Evolutionary conservation across 2,113 vertebrate genomes (phyloP), one percentile per base, ranked within the genome.

Genomic region (Nematolebias whitei): DNA sequence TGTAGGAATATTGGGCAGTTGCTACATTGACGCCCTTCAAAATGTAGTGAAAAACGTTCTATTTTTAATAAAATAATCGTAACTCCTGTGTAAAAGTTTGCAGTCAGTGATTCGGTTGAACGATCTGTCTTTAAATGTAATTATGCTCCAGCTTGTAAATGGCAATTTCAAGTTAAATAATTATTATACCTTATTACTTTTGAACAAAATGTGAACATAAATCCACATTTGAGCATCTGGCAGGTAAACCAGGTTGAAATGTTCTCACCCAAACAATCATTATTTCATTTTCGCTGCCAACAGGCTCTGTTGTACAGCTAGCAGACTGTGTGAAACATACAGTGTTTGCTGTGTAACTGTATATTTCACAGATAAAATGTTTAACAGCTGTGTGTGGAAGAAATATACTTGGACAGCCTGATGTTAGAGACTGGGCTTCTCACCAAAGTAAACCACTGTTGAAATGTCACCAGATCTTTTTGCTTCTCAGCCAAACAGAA

Each of bases 371-470:
- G 80, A 88, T 85, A 87, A 73, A 83, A 84, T 78, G 84, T 83
- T 78, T 79, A 86, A 74, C 87, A 87, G 82, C 80, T 87, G 83
- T 61, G 39, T 83, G 71, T 78, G 76, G 75, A 90, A 83, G 74
- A 79, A 82, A 85, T 79, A 43, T 74, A 64, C 72, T 49, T 48
- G 79, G 84, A 80, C 72, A 84, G 74, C 80, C 72, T 81, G 83
- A 84, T 83, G 78, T 71, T 83, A 62, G 71, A 89, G 72, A 73
- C 84, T 86, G 85, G 88, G 85, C 85, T 78, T 44, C 44, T 53
- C n/a, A 86, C 88, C 87, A 90, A 90, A 62, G 83, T 83, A 89
- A 85, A 87, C 86, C 64, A n/a, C 78, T 84, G 58, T 68, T 83
- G 64, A 88, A 83, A 85, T 86, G 87, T 83, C 74, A 85, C 78